A percentile compares a stretch with the other conserved stretches of the same genome.
These are phyloP conservation scores for Turdus rufiventris DNA, from an alignment of 2,113 vertebrate species.

Conservation along the genomic window DNA sequence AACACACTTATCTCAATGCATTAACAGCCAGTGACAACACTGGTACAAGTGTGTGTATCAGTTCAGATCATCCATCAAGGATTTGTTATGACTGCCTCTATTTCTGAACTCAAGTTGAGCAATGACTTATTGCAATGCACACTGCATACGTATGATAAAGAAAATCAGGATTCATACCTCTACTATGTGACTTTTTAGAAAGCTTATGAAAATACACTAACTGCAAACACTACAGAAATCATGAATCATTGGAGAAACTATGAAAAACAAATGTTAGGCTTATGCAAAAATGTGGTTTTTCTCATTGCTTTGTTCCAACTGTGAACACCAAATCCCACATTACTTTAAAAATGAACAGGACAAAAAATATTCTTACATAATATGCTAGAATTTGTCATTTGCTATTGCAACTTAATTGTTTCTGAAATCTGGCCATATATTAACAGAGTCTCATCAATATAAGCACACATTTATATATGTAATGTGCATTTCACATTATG, in stretches of 20 bases:
- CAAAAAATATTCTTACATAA: not conserved
- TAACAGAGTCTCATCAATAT: not conserved
- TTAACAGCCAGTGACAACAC: not conserved
- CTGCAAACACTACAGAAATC: not conserved
- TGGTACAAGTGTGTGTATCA: not conserved
- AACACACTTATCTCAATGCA: not conserved
- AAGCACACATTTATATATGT: fast-evolving
- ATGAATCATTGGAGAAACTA: not conserved
- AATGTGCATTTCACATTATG: not conserved
- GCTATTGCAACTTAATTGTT: not conserved
- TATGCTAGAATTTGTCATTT: not conserved
- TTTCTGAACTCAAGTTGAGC: not conserved
- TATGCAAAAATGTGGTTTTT: fast-evolving
- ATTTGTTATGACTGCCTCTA: not conserved
- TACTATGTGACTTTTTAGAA: not conserved
- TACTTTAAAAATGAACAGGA: not conserved
- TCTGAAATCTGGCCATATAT: not conserved
- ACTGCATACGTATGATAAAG: fast-evolving
- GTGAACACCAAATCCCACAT: fast-evolving
- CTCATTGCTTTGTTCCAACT: not conserved
- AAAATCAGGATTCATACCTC: not conserved
- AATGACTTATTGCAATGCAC: not conserved
- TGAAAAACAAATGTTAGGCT: not conserved
- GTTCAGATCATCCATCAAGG: not conserved
- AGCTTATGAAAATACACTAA: not conserved